Base-by-base conservation (phyloP, 2,888 invertebrate genomes). In the Lampropteryx suffumata region DNA sequence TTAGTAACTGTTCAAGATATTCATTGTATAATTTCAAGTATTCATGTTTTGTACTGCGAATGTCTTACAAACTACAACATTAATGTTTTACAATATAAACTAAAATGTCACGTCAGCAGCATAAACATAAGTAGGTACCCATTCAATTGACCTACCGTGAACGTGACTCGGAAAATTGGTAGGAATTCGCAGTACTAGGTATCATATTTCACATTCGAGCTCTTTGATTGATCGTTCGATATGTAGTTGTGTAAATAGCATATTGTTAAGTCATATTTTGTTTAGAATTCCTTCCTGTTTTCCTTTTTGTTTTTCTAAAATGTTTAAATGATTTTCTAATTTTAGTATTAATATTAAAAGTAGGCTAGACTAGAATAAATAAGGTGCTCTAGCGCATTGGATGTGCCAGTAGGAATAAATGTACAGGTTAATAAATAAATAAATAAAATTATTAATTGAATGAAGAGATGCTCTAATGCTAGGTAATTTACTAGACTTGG, bases 201-300 rank as follows among this genome's bases (percentile, higher is more conserved):
- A 66, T 69, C 58, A 63, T 63, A 59, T 72, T 67, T 66, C 62
- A 68, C 62, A 62, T 71, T 64, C 46, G 40, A 68, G 60, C 57
- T 60, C 69, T 68, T 73, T 67, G 59, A 65, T 48, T 61, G 57
- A 73, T 73, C 50, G 60, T 60, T 60, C 59, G 50, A 62, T 56
- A 57, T 57, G 45, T 68, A 59, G 62, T 56, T 62, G 55, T 57
- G 59, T 69, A 76, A 73, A 79, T 76, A 62, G 71, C 49, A 69
- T 51, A 80, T 79, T 82, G 75, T 82, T 62, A 70, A 42, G 9
- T 13, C 29, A 33, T 12, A 41, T n/a, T n/a, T n/a, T n/a, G 17
- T 4, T 17, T 17, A 17, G 17, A 17, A 17, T 17, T 17, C 17
- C 2, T 17, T 17, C n/a, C n/a, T n/a, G n/a, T n/a, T n/a, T n/a